These are phyloP conservation scores for Liasis olivaceus DNA, from an alignment of 2,797 vertebrate species.

Conservation along the genomic window DNA sequence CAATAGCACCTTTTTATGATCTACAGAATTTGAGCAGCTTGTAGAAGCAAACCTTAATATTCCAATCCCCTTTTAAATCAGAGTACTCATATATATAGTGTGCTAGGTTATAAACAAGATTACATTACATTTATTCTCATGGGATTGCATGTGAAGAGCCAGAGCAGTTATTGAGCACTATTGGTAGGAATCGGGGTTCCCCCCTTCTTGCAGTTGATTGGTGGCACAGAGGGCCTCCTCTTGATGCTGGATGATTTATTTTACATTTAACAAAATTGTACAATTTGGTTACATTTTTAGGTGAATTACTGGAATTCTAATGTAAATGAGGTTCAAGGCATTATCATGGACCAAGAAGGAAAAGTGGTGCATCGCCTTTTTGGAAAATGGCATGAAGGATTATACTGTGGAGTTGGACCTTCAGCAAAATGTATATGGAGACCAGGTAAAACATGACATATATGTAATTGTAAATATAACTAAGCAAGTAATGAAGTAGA, in stretches of 20 bases:
- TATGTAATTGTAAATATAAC: not conserved
- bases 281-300: conserved; percentile 70
- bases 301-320: conserved; percentile 98
- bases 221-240: not conserved
- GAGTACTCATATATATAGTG: not conserved
- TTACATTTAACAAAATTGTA: not conserved
- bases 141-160: not conserved
- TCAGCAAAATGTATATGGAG: conserved; percentile 99
- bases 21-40: not conserved
- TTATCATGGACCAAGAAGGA: conserved; percentile 96
- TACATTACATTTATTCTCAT: not conserved
- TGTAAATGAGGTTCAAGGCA: conserved; percentile 95
- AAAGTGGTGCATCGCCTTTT: conserved; percentile 95
- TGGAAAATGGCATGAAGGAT: conserved; percentile 98
- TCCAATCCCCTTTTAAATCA: not conserved
- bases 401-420: conserved; percentile 93
- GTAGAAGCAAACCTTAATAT: not conserved
- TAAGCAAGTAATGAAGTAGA: too few species aligned
- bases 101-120: not conserved
- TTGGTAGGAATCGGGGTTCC: not conserved
- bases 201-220: not conserved
- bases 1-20: not conserved
- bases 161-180: not conserved
- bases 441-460: conserved; percentile 80
- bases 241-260: not conserved